Conservation (phyloP, 2,113 vertebrate genomes). For the Physeter macrocephalus region DNA sequence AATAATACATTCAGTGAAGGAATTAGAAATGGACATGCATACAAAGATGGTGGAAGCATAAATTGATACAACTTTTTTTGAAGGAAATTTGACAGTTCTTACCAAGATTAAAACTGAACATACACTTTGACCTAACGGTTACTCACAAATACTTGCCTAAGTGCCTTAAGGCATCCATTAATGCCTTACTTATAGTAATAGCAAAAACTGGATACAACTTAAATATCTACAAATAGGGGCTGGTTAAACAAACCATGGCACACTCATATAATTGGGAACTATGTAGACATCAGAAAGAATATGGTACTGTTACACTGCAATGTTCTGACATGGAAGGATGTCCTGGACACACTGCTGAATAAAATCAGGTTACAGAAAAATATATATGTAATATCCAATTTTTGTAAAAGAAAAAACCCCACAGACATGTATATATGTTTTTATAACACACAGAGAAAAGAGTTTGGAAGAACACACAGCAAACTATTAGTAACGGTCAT, state of each 20-base stretch:
- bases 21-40: not conserved
- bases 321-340: not conserved
- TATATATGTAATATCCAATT: not conserved
- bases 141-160: not conserved
- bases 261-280: not conserved
- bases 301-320: not conserved
- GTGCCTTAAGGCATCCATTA: not conserved
- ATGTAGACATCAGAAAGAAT: not conserved
- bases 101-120: constrained; percentile 13
- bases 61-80: not conserved
- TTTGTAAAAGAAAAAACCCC: not conserved
- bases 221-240: not conserved
- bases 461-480: not conserved
- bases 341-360: not conserved
- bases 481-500: not conserved
- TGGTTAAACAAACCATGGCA: not conserved
- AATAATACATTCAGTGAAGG: not conserved
- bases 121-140: not conserved
- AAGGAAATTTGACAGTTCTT: not conserved
- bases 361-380: constrained; percentile 25
- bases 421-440: not conserved
- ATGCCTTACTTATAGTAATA: not conserved
- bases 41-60: not conserved
- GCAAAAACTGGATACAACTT: not conserved
- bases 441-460: not conserved